These are phyloP conservation scores for Erebia palarica DNA, from an alignment of 2,888 invertebrate species.

Conservation along the genomic window DNA sequence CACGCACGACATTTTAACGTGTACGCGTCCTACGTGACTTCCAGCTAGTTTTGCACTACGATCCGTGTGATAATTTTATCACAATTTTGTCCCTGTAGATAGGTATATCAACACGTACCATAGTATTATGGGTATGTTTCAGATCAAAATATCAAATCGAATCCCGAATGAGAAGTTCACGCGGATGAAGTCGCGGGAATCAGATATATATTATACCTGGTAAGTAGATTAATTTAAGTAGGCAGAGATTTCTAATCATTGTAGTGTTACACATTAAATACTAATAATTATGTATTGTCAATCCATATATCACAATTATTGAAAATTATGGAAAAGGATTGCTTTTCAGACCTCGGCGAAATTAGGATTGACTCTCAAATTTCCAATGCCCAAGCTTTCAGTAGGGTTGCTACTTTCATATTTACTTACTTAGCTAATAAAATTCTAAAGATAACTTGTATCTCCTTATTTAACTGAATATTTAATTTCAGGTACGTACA, in stretches of 20 bases:
- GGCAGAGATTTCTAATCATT: slow-evolving; percentile 17
- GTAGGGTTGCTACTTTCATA: slow-evolving; percentile 18
- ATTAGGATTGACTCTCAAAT: slow-evolving; percentile 31
- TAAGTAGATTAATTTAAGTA: not conserved
- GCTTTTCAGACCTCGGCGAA: slow-evolving; percentile 27
- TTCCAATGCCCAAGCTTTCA: slow-evolving; percentile 26
- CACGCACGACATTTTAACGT: slow-evolving; percentile 43
- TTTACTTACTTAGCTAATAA: too few species aligned
- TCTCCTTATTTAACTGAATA: too few species aligned
- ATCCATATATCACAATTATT: slow-evolving; percentile 45
- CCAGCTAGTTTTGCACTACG: slow-evolving; percentile 33
- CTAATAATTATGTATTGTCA: slow-evolving; percentile 37
- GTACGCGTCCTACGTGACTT: slow-evolving; percentile 51
- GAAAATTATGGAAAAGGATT: slow-evolving; percentile 46
- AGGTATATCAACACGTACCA: not conserved
- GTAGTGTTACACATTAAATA: slow-evolving; percentile 19
- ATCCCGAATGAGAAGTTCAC: too few species aligned
- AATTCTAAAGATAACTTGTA: too few species aligned
- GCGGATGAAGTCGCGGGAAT: too few species aligned
- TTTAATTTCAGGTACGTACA: too few species aligned
- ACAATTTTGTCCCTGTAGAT: not conserved
- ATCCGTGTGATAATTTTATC: slow-evolving; percentile 9
- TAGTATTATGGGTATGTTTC: not conserved
- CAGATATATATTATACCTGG: too few species aligned
- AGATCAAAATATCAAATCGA: too few species aligned